These are phyloP conservation scores for Notamacropus eugenii DNA, from an alignment of 2,797 vertebrate species.

Conservation along the genomic window DNA sequence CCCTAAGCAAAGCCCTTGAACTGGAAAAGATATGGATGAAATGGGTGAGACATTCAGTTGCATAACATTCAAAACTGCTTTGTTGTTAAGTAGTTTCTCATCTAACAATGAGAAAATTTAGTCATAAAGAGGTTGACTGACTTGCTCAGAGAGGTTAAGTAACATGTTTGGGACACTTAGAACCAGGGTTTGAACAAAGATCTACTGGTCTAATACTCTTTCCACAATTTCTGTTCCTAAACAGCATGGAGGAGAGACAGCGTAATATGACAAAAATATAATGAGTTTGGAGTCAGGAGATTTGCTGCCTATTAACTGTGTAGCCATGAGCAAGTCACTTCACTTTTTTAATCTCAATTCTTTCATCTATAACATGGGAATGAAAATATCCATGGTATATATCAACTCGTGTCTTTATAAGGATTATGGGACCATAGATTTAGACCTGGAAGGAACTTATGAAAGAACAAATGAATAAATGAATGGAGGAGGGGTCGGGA, in stretches of 20 bases:
- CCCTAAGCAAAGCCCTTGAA: background rate
- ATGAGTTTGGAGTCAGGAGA: background rate
- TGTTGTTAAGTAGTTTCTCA: background rate
- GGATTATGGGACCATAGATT: background rate
- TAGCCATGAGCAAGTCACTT: background rate
- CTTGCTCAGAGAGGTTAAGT: background rate
- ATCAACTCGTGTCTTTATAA: background rate
- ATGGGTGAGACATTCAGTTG: background rate
- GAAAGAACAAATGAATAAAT: background rate
- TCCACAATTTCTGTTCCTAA: background rate
- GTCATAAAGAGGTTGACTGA: background rate
- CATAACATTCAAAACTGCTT: background rate
- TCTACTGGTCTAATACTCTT: background rate
- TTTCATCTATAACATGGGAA: background rate
- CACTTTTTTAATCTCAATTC: background rate
- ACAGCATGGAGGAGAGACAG: background rate
- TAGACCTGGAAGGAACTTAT: background rate
- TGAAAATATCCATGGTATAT: background rate
- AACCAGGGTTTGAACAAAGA: background rate
- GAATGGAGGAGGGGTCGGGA: background rate
- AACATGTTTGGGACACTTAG: background rate
- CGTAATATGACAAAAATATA: background rate
- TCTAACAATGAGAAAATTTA: background rate
- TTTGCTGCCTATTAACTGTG: background rate
- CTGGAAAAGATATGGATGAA: background rate